A percentile compares a stretch with the other conserved stretches of the same genome.
phyloP scores from a whole-genome alignment of 23 tunicate genomes.

The Ciona savignyi region DNA sequence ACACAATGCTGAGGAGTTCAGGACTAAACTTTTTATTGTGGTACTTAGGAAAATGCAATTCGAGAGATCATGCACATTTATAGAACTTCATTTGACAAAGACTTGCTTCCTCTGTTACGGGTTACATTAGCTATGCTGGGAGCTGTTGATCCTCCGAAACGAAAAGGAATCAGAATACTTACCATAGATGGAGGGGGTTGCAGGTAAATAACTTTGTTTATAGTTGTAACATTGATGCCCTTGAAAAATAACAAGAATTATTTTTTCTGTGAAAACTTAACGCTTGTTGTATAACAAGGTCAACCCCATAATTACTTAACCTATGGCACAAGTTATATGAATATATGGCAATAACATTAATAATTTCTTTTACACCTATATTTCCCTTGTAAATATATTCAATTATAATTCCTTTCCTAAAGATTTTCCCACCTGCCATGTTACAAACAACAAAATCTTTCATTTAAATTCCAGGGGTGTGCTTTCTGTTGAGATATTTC shows the following conservation, averaged over 20 bases:
- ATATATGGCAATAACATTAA: no score
- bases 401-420: neutral
- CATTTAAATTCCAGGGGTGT: constrained; percentile 48
- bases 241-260: neutral
- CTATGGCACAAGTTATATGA: neutral
- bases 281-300: no score
- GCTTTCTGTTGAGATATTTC: constrained; percentile 63
- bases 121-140: constrained; percentile 88
- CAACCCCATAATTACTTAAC: no score
- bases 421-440: neutral
- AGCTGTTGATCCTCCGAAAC: constrained; percentile 65
- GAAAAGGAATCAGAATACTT: constrained; percentile 53
- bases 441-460: neutral
- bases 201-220: constrained; percentile 30
- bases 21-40: constrained; percentile 1
- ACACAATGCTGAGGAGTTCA: no score
- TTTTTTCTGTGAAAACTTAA: no score
- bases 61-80: constrained; percentile 48
- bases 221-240: neutral
- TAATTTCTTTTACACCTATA: neutral
- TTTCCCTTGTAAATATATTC: neutral
- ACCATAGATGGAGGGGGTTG: constrained; percentile 93
- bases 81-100: constrained; percentile 26
- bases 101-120: constrained; percentile 18
- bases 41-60: constrained; percentile 61